Evolutionary conservation across 2,797 vertebrate genomes (phyloP).

Genomic region (Enoplosus armatus): DNA sequence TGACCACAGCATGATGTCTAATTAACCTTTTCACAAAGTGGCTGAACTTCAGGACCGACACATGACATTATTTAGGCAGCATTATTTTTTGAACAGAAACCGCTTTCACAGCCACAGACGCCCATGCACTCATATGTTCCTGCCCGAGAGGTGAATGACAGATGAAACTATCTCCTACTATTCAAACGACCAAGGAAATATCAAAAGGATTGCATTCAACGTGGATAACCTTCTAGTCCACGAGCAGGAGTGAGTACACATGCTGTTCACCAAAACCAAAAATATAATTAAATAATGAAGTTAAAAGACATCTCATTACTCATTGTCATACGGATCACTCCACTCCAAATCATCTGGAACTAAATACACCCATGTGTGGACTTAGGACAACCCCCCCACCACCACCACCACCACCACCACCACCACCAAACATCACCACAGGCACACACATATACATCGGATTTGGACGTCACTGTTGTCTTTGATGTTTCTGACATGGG

Average conservation of each 20-base stretch:
- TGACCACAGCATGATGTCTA: slow-evolving; percentile 36
- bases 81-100: slow-evolving; percentile 41
- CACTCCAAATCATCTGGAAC: slow-evolving; percentile 73
- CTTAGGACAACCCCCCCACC: slow-evolving; percentile 8
- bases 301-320: slow-evolving; percentile 60
- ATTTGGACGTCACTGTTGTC: slow-evolving; percentile 39
- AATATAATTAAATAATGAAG: slow-evolving; percentile 34
- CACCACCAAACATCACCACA: no score
- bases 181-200: not conserved
- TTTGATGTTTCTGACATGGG: slow-evolving; percentile 57
- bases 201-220: slow-evolving; percentile 12
- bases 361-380: slow-evolving; percentile 76
- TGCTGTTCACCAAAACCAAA: not conserved
- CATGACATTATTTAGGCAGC: not conserved
- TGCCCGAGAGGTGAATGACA: slow-evolving; percentile 12
- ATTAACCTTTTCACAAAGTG: slow-evolving; percentile 47
- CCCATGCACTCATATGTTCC: slow-evolving; percentile 12
- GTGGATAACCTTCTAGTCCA: not conserved
- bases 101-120: slow-evolving; percentile 25
- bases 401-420: no score
- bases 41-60: slow-evolving; percentile 27
- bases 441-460: slow-evolving; percentile 34
- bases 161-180: not conserved
- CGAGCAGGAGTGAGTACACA: not conserved
- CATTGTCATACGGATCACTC: slow-evolving; percentile 69